Evolutionary conservation across 2,113 vertebrate species (phyloP).

Genomic region (Trematomus loennbergii): DNA sequence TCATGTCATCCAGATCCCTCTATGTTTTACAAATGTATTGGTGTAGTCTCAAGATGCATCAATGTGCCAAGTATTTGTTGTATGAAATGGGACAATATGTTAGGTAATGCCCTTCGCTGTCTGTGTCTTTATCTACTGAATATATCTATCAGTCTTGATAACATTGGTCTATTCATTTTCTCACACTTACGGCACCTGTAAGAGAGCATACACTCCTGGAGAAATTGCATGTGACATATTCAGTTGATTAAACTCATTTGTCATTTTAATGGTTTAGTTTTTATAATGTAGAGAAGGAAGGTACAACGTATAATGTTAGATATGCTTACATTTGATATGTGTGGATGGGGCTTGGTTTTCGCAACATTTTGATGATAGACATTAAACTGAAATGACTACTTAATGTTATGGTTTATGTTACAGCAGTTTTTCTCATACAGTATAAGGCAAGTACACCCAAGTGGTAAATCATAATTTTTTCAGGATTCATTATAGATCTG

Average conservation of each 20-base stretch:
- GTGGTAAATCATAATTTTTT: constrained; percentile 7
- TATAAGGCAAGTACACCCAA: neutral
- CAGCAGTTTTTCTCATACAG: neutral
- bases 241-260: neutral
- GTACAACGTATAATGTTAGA: neutral
- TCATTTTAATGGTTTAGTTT: neutral
- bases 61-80: constrained; percentile 30
- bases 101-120: neutral
- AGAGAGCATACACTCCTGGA: neutral
- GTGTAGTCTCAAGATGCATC: constrained; percentile 14
- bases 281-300: neutral
- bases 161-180: neutral
- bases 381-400: neutral
- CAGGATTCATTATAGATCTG: constrained; percentile 23
- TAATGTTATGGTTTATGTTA: neutral
- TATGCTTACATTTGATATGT: neutral
- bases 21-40: constrained; percentile 59
- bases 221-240: neutral
- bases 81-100: constrained; percentile 11
- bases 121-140: neutral
- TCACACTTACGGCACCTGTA: neutral
- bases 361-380: neutral
- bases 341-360: neutral
- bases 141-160: neutral
- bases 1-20: constrained; percentile 43